Evolutionary conservation across 1,140 invertebrate genomes (phyloP), one percentile per base, ranked within the genome.

Genomic region (Sarcophaga peregrina): DNA sequence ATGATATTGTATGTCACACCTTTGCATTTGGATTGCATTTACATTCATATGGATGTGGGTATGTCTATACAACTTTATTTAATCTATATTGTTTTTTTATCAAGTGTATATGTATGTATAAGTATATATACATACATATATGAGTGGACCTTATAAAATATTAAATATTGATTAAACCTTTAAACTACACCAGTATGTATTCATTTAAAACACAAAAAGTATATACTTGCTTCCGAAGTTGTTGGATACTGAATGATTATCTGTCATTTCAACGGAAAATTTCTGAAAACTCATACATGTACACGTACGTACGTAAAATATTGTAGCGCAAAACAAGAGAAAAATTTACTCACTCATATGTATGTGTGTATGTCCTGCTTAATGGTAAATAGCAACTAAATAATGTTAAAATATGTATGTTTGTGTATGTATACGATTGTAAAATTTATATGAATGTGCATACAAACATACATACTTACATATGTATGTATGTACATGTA

Each of bases 201-300:
- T 58, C 15, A 54, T 54, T 13, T 54, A n/a, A n/a, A n/a, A 58
- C 54, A 5, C 15, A 58, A 58, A 58, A 58, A n/a, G 54, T 46
- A 76, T 47, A 15, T 45, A 37, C 74, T 76, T 76, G 74, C 15
- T 76, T 48, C 13, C 45, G n/a, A 76, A 13, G 37, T 76, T 47
- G 9, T 46, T 48, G 5, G 74, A 2, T n/a, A 76, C 46, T 76
- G 74, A 76, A 76, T 47, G 74, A 76, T 76, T 76, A 76, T 47
- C 74, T 76, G 7, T 0, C 25, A 2, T 37, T 37, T 37, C 25
- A 4, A 37, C 25, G 25, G 25, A 37, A 37, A 4, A 37, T 37
- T 2, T 37, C 25, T 2, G 25, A 37, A 37, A 37, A 37, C 25
- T 37, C 25, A 37, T 37, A n/a, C n/a, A n/a, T n/a, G n/a, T n/a